Conservation (phyloP, 2,113 vertebrate species). For the Odontesthes bonariensis region DNA sequence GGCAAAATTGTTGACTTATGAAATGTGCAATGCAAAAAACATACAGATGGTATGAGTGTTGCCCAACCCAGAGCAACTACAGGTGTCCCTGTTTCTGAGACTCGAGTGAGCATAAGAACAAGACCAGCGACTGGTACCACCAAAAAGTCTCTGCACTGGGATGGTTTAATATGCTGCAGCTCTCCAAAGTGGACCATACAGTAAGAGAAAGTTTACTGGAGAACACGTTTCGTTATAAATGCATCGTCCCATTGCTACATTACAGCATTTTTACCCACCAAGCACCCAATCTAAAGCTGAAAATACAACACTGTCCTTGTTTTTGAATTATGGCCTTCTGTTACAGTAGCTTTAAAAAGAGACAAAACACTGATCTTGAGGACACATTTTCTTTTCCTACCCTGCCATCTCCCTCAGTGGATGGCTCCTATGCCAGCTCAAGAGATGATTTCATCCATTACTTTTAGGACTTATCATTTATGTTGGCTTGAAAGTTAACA, state of each 20-base stretch:
- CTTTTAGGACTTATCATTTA: background rate
- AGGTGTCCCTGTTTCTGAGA: constrained; percentile 13
- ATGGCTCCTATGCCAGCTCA: constrained; percentile 2
- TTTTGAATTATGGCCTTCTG: too few relatives aligned
- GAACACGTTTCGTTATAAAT: too few relatives aligned
- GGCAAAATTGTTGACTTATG: background rate
- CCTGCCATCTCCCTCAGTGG: background rate
- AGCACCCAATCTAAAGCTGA: too few relatives aligned
- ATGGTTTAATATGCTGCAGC: too few relatives aligned
- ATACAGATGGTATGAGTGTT: too few relatives aligned
- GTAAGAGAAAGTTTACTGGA: too few relatives aligned
- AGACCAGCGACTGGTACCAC: too few relatives aligned
- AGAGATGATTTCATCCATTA: background rate
- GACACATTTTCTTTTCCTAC: background rate
- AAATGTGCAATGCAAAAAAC: background rate
- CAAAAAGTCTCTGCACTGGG: too few relatives aligned
- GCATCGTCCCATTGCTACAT: too few relatives aligned
- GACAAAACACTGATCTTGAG: background rate
- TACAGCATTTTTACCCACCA: too few relatives aligned
- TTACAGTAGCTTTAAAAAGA: background rate
- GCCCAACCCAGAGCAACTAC: background rate
- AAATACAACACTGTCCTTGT: too few relatives aligned
- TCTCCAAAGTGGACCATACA: too few relatives aligned
- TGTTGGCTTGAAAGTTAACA: background rate
- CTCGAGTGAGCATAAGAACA: constrained; percentile 3